Percentiles rank a stretch among this genome's conserved stretches.
Conservation (phyloP, 2,797 vertebrate genomes). For the Limosa lapponica region DNA sequence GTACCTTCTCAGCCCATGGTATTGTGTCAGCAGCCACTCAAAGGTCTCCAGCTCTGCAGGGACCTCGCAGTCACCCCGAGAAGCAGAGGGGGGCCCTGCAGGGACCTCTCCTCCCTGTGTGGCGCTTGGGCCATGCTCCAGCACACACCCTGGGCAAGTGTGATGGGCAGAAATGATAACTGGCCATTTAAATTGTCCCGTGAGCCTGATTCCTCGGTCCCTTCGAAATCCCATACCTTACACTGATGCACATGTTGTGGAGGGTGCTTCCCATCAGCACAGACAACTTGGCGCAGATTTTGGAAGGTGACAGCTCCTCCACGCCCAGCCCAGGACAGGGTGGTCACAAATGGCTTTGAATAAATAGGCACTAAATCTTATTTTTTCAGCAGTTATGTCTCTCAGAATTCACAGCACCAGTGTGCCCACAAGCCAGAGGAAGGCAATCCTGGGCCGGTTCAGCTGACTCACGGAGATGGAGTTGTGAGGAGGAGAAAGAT, state of each 20-base stretch:
- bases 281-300: background rate
- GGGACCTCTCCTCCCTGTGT: background rate
- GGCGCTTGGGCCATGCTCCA: fast-evolving
- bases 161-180: background rate
- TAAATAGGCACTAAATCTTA: background rate
- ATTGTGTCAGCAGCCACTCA: background rate
- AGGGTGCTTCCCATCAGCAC: background rate
- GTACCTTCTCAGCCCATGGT: background rate
- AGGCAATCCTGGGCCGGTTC: background rate
- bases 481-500: background rate
- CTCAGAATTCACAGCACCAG: background rate
- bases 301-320: background rate
- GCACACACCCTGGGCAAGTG: background rate
- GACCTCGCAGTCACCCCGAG: background rate
- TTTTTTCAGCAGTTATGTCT: background rate
- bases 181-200: background rate
- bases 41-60: background rate
- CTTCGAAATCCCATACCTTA: background rate
- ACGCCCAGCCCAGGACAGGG: background rate
- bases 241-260: background rate
- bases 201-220: background rate
- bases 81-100: background rate
- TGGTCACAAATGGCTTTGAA: background rate
- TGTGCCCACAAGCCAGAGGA: background rate
- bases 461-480: background rate